phyloP scores from a whole-genome alignment of 2,113 vertebrate species.

The Eclectus roratus region DNA sequence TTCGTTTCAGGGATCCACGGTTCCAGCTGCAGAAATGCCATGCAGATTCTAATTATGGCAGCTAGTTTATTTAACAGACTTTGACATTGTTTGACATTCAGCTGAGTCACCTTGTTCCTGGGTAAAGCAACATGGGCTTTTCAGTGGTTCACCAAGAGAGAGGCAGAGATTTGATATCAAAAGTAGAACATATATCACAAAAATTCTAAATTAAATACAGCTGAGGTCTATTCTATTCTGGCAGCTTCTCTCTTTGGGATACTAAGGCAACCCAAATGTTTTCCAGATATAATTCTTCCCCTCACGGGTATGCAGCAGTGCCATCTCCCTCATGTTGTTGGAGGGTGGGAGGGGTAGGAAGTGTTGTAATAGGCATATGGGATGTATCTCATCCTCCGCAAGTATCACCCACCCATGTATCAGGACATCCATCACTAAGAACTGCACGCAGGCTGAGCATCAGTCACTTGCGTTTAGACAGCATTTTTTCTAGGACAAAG shows the following conservation, averaged over 20 bases:
- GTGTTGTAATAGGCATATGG: neutral
- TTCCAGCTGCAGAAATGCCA: slow-evolving; percentile 34
- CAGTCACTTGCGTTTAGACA: neutral
- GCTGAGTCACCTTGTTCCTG: slow-evolving; percentile 46
- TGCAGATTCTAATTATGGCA: slow-evolving; percentile 38
- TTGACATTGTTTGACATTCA: slow-evolving; percentile 56
- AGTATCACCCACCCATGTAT: neutral
- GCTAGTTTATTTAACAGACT: slow-evolving; percentile 40
- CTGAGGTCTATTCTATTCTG: neutral
- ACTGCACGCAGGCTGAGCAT: neutral
- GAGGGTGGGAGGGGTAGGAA: neutral
- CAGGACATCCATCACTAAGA: neutral
- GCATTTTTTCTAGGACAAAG: neutral
- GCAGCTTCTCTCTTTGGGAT: slow-evolving; percentile 23
- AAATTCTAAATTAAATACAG: slow-evolving; percentile 30
- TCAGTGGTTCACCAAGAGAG: slow-evolving; percentile 33
- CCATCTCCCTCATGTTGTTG: neutral
- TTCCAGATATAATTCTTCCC: slow-evolving; percentile 1
- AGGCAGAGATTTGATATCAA: neutral
- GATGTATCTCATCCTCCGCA: neutral
- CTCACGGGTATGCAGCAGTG: neutral
- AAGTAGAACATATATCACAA: slow-evolving; percentile 24
- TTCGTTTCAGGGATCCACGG: neutral
- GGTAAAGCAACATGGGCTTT: slow-evolving; percentile 39
- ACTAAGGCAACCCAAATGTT: slow-evolving; percentile 22